Base-by-base conservation (phyloP, 2,888 invertebrate genomes). In the Papilio protenor region DNA sequence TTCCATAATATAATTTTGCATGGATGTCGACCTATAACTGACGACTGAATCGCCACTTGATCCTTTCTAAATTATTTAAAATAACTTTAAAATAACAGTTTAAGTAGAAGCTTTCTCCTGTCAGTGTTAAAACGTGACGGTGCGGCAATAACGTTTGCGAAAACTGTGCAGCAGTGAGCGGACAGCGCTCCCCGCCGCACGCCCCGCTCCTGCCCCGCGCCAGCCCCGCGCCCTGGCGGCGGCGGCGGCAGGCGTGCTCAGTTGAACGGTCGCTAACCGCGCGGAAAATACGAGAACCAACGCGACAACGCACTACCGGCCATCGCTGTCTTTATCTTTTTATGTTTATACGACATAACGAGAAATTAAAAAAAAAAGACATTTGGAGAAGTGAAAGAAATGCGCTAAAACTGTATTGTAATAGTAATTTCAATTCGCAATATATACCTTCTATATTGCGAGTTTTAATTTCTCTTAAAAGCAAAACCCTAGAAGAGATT, bases 251-350 rank as follows among this genome's bases (percentile, higher is more conserved):
- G 27, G 23, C 59, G 23, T 18, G 18, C 64, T 33, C 66, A 40
- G 66, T 66, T 66, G 66, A 66, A 66, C 40, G 66, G 40, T 66
- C 66, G 66, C n/a, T 18, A 66, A 18, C 33, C 21, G 33, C 64
- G 64, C 64, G 64, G 64, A 33, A 64, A 33, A 59, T 59, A 11
- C 14, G 55, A 18, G 55, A 6, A 6, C 27, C 64, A 33, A 12
- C 16, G 33, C 64, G 4, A 33, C 64, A 18, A 33, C 16, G 16
- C 64, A 59, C 21, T 12, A 21, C 12, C 6, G 18, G 16, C 16
- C 16, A 16, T 33, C n/a, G 18, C n/a, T 57, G 57, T 57, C n/a
- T 57, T 57, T 40, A n/a, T 57, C 57, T 57, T 57, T 11, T n/a
- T 57, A n/a, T 57, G 10, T 57, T 10, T 57, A 57, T 21, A 21